phyloP scores from a whole-genome alignment of 2,797 vertebrate genomes.

The Gymnoscopelus microlampas region DNA sequence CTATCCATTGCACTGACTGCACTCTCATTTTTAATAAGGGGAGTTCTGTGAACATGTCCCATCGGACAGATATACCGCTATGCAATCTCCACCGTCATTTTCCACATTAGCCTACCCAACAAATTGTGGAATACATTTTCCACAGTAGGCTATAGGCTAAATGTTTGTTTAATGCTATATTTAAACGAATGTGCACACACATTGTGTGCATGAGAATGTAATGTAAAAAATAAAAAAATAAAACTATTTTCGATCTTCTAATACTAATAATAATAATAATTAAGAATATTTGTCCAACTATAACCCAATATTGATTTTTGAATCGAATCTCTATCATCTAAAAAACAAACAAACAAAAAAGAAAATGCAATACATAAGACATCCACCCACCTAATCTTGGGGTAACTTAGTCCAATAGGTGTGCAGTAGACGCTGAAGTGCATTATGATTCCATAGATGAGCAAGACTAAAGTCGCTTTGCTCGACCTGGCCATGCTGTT shows the following conservation, averaged over 20 bases:
- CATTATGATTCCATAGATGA: conserved; percentile 97
- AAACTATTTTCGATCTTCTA: no score
- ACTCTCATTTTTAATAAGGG: conserved; percentile 78
- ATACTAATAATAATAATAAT: not conserved
- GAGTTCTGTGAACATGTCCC: conserved; percentile 70
- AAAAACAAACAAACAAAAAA: not conserved
- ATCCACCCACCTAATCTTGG: conserved; percentile 91
- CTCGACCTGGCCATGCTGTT: conserved; percentile 96
- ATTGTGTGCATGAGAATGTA: conserved; percentile 22
- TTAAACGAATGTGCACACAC: conserved; percentile 2
- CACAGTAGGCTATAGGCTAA: not conserved
- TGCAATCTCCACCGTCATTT: conserved; percentile 60
- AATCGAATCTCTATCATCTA: not conserved
- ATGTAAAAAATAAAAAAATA: no score
- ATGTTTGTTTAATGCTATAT: not conserved
- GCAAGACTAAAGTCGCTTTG: conserved; percentile 93
- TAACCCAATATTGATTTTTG: not conserved
- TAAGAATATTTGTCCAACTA: not conserved
- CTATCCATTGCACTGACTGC: conserved; percentile 67
- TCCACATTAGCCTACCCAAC: conserved; percentile 28
- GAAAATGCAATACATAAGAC: not conserved
- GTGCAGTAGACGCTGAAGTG: conserved; percentile 96
- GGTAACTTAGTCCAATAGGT: conserved; percentile 92
- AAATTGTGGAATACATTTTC: conserved; percentile 5
- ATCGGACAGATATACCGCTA: conserved; percentile 61